Percentiles rank a stretch among this genome's conserved stretches.
phyloP scores from a whole-genome alignment of 2,888 invertebrate species.

The Rhingia rostrata region DNA sequence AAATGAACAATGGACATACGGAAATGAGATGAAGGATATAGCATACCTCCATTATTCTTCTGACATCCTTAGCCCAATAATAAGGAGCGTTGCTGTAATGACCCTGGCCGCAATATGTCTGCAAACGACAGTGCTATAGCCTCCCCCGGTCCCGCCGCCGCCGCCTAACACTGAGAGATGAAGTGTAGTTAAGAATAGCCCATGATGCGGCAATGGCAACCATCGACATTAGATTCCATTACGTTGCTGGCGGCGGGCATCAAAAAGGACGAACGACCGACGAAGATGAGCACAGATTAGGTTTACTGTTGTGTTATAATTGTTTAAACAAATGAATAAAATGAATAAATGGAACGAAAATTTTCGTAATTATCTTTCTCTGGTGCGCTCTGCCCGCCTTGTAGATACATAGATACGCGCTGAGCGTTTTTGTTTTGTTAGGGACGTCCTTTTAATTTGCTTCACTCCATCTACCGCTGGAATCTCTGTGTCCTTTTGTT shows the following conservation, averaged over 20 bases:
- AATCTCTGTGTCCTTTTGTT: slow-evolving; percentile 65
- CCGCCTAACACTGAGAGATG: not conserved
- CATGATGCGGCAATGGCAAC: slow-evolving; percentile 55
- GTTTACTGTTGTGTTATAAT: slow-evolving; percentile 74
- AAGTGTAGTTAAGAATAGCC: slow-evolving; percentile 52
- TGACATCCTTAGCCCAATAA: slow-evolving; percentile 48
- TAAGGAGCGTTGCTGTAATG: slow-evolving; percentile 64
- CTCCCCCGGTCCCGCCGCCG: no score
- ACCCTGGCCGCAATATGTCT: slow-evolving; percentile 72
- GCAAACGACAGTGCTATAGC: slow-evolving; percentile 56
- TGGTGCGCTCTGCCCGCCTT: slow-evolving; percentile 19
- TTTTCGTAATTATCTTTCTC: slow-evolving; percentile 70
- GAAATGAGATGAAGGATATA: slow-evolving; percentile 73
- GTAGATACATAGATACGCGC: slow-evolving; percentile 18
- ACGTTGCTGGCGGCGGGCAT: slow-evolving; percentile 41
- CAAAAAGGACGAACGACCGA: slow-evolving; percentile 54
- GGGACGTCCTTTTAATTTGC: slow-evolving; percentile 70
- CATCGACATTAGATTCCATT: slow-evolving; percentile 55
- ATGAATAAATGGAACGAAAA: slow-evolving; percentile 74
- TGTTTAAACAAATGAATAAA: slow-evolving; percentile 74
- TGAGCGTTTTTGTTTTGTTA: slow-evolving; percentile 26
- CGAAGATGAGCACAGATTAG: slow-evolving; percentile 72
- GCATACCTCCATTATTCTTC: slow-evolving; percentile 63
- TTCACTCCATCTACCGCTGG: slow-evolving; percentile 65
- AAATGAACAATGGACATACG: slow-evolving; percentile 72